Evolutionary conservation across 2,888 invertebrate genomes (phyloP).

Genomic region (Epirrita christyi): DNA sequence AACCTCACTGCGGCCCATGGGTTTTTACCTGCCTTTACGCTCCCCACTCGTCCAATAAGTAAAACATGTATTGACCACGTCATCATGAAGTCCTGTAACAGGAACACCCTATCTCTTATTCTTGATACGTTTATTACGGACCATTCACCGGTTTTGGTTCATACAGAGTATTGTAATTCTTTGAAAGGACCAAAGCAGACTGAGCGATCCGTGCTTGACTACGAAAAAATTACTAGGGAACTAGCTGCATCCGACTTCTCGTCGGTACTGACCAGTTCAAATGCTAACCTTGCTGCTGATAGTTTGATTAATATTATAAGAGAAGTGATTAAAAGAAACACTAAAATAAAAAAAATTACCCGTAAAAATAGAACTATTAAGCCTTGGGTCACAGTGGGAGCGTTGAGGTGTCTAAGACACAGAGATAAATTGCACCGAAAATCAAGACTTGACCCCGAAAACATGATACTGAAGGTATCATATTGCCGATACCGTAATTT

Average conservation of each 20-base stretch:
- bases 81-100: neutral
- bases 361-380: constrained; percentile 19
- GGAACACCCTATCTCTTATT: neutral
- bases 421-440: constrained; percentile 24
- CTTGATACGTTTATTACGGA: neutral
- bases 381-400: constrained; percentile 20
- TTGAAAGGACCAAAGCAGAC: neutral
- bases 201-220: neutral
- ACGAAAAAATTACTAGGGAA: neutral
- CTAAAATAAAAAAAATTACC: too few species aligned
- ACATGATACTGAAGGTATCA: constrained; percentile 19
- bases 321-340: neutral
- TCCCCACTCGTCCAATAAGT: neutral
- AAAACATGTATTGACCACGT: neutral
- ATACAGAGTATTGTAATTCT: neutral
- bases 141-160: neutral
- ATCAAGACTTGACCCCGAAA: constrained; percentile 17
- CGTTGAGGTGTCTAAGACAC: constrained; percentile 19
- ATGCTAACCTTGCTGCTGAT: neutral
- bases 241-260: neutral
- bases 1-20: neutral
- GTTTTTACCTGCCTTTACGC: neutral
- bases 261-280: neutral
- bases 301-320: neutral
- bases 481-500: constrained; percentile 17